Evolutionary conservation across 1,140 invertebrate species (phyloP).

Genomic region (Drosophila erecta): DNA sequence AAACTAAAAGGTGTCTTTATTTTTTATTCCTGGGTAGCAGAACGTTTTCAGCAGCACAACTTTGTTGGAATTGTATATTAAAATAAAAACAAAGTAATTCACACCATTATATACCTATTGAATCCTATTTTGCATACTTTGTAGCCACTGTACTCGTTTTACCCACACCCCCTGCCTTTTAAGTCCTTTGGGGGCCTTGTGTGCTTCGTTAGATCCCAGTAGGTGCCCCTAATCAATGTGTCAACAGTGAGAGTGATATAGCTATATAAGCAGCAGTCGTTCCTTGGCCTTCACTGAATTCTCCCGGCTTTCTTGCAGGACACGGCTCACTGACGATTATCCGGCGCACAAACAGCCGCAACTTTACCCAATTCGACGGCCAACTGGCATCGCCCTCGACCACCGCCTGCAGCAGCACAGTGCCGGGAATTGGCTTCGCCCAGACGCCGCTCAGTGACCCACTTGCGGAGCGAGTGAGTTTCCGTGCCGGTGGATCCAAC

Average conservation of each 20-base stretch:
- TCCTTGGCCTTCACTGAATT: constrained; percentile 5
- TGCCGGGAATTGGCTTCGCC: constrained; percentile 50
- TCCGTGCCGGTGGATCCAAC: constrained; percentile 46
- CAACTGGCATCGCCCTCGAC: constrained; percentile 52
- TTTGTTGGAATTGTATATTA: no score
- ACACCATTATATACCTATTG: no score
- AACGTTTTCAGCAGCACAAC: neutral
- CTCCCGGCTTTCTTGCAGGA: constrained; percentile 86
- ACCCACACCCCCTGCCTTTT: neutral
- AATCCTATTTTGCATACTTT: no score
- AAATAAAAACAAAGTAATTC: no score
- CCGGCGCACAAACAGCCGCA: constrained; percentile 88
- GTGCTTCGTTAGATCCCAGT: constrained; percentile 54
- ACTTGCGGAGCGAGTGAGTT: constrained; percentile 59
- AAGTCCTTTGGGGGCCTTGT: neutral
- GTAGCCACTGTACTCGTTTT: constrained; percentile 10
- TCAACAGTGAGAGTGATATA: constrained; percentile 35
- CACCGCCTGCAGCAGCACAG: constrained; percentile 38
- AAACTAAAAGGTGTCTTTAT: no score
- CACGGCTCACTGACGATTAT: constrained; percentile 93
- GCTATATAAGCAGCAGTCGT: constrained; percentile 20
- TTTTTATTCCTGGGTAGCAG: no score
- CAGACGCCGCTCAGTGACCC: constrained; percentile 69
- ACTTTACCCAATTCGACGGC: constrained; percentile 69
- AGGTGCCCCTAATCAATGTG: constrained; percentile 38